Conservation (phyloP, 2,888 invertebrate genomes). For the Melitaea athalia region DNA sequence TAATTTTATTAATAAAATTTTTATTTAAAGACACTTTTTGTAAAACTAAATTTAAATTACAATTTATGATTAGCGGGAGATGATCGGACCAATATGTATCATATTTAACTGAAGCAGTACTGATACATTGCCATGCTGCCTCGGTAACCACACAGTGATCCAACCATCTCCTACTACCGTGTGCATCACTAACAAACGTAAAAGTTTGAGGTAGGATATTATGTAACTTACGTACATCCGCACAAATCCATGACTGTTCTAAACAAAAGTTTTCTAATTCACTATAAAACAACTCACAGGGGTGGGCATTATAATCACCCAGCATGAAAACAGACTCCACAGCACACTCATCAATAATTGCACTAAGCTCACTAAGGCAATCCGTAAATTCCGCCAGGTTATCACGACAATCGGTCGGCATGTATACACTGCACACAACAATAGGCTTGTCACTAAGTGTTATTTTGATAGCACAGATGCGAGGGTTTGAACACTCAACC, state of each 20-base stretch:
- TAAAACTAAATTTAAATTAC: background rate
- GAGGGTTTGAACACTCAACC: background rate
- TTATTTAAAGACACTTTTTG: background rate
- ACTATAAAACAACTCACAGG: slow-evolving; percentile 12
- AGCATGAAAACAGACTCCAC: slow-evolving; percentile 13
- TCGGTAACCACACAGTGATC: background rate
- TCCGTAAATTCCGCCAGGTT: slow-evolving; percentile 12
- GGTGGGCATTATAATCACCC: slow-evolving; percentile 17
- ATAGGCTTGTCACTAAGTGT: background rate
- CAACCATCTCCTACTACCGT: background rate
- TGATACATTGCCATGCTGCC: background rate
- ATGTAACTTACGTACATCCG: background rate
- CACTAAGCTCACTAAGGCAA: slow-evolving; percentile 6
- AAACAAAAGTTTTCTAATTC: slow-evolving; percentile 12
- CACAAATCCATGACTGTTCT: background rate
- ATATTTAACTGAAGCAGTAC: background rate
- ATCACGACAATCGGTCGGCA: slow-evolving; percentile 1
- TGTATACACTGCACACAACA: slow-evolving; percentile 3
- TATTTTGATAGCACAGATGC: background rate
- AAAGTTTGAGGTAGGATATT: background rate
- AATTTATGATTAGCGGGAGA: background rate
- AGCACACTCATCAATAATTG: background rate
- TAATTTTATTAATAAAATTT: background rate
- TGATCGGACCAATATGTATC: background rate
- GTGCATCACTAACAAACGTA: background rate